Percentiles rank a stretch among this genome's conserved stretches.
Conservation (phyloP, 2,888 invertebrate species). For the Dryobotodes eremita region DNA sequence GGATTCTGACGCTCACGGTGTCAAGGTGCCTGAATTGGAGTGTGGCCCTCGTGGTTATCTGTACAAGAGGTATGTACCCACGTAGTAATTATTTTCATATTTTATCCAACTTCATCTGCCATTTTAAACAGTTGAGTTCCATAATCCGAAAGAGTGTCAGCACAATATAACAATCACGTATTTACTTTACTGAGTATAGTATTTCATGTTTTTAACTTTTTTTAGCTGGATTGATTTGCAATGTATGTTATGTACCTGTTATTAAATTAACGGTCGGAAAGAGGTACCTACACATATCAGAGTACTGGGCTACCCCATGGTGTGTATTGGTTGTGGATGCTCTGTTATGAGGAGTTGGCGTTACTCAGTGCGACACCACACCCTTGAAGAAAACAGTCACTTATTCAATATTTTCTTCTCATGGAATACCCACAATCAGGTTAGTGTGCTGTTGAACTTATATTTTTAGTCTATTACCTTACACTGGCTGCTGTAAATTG, state of each 20-base stretch:
- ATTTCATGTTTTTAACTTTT: no score
- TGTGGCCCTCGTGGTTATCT: no score
- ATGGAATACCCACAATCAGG: background rate
- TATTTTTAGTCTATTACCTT: background rate
- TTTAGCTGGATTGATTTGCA: background rate
- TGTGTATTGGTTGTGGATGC: slow-evolving; percentile 7
- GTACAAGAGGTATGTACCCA: no score
- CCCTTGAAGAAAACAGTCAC: background rate
- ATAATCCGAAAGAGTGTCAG: no score
- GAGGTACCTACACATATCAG: background rate
- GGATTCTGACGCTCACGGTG: no score
- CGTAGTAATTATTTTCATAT: no score
- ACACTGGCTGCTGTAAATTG: background rate
- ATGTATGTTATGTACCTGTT: background rate
- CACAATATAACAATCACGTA: no score
- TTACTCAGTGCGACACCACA: background rate
- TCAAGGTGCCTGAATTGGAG: no score
- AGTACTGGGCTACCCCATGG: background rate
- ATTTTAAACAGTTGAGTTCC: no score
- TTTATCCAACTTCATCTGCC: no score
- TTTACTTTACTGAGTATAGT: no score
- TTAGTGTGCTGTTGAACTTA: background rate
- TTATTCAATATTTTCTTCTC: slow-evolving; percentile 2
- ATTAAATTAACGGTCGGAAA: background rate
- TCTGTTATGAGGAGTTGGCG: background rate